Percentiles rank a stretch among this genome's conserved stretches.
These are phyloP conservation scores for Magallana gigas DNA, from an alignment of 1,140 invertebrate species.

Conservation along the genomic window DNA sequence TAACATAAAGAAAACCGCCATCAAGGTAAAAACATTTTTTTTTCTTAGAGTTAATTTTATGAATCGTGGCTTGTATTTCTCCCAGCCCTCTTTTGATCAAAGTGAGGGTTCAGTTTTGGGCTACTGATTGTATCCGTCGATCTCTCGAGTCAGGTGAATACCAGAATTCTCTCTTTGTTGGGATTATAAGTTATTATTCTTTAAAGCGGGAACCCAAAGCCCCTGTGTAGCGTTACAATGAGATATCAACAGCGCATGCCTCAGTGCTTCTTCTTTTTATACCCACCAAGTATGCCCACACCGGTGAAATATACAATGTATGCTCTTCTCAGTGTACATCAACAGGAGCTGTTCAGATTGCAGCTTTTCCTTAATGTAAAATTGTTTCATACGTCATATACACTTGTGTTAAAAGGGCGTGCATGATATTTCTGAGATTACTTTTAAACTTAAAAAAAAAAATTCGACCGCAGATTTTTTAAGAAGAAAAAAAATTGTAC, in stretches of 20 bases:
- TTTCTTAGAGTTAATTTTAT: neutral
- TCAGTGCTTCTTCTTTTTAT: neutral
- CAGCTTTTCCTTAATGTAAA: too few relatives aligned
- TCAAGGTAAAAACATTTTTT: constrained; percentile 15
- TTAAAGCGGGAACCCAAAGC: neutral
- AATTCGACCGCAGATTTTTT: too few relatives aligned
- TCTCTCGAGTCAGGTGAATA: neutral
- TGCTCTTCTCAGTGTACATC: too few relatives aligned
- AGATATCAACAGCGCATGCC: neutral
- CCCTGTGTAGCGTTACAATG: neutral
- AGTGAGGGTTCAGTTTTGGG: constrained; percentile 16
- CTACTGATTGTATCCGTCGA: neutral
- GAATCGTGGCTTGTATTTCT: constrained; percentile 18
- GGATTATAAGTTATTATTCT: constrained; percentile 20
- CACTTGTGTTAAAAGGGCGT: too few relatives aligned
- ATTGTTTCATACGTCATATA: too few relatives aligned
- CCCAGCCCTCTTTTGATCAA: constrained; percentile 3
- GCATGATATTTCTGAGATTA: too few relatives aligned
- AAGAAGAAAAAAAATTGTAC: too few relatives aligned
- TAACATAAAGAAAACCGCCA: neutral
- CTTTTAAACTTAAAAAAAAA: too few relatives aligned
- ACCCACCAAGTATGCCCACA: neutral
- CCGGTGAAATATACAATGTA: neutral
- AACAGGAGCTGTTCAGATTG: too few relatives aligned
- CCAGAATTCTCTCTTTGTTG: constrained; percentile 12